A percentile compares a stretch with the other conserved stretches of the same genome.
Evolutionary conservation across 2,113 vertebrate species (phyloP).

Genomic region (Megaceryle maxima): DNA sequence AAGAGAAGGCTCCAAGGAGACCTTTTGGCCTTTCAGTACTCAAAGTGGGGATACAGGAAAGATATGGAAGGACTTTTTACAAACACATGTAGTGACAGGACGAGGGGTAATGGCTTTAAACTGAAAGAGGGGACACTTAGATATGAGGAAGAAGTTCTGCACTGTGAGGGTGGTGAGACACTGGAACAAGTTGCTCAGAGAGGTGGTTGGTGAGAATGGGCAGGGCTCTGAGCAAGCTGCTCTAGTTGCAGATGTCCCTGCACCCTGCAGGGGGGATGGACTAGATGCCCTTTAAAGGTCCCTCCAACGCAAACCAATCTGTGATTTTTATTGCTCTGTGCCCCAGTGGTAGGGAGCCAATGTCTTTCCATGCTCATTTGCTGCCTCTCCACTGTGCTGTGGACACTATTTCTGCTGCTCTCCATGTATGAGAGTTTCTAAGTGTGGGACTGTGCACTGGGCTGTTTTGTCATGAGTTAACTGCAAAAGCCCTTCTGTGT

Average conservation of each 20-base stretch:
- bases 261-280: not conserved
- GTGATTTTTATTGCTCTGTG: not conserved
- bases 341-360: not conserved
- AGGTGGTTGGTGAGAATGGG: not conserved
- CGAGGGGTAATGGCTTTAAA: not conserved
- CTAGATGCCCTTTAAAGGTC: not conserved
- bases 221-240: not conserved
- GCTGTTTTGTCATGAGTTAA: not conserved
- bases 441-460: not conserved
- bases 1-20: not conserved
- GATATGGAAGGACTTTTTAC: not conserved
- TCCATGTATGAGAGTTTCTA: accelerated
- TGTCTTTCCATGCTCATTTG: not conserved
- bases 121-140: not conserved
- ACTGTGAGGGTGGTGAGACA: not conserved
- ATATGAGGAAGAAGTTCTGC: not conserved
- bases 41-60: not conserved
- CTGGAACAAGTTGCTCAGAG: not conserved
- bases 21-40: not conserved
- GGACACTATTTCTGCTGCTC: not conserved
- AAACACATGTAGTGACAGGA: not conserved
- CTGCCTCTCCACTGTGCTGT: not conserved
- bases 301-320: not conserved
- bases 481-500: not conserved
- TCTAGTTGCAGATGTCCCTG: not conserved